Percentiles rank a stretch among this genome's conserved stretches.
Conservation (phyloP, 2,888 invertebrate genomes). For the Drosophila picticornis region DNA sequence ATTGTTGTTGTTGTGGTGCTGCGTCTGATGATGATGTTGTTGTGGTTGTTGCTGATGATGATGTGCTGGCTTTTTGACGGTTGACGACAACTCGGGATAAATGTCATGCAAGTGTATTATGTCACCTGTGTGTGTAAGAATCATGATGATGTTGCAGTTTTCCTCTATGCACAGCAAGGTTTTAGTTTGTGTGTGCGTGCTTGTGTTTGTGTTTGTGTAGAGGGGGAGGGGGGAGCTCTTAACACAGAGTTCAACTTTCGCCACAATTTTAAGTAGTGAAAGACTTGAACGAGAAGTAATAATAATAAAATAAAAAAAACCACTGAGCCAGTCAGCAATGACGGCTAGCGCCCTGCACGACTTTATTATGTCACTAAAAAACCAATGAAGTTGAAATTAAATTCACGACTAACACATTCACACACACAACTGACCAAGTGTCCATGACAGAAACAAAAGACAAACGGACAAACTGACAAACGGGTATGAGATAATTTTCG, state of each 20-base stretch:
- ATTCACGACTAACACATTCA: constrained; percentile 36
- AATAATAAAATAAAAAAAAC: constrained; percentile 56
- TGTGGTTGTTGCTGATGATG: constrained; percentile 55
- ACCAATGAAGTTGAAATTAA: constrained; percentile 53
- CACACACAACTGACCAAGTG: constrained; percentile 30
- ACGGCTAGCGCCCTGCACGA: constrained; percentile 43
- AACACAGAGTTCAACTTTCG: constrained; percentile 54
- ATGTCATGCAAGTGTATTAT: constrained; percentile 86
- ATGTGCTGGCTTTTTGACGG: constrained; percentile 69
- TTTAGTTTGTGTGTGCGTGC: constrained; percentile 1
- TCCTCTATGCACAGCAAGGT: constrained; percentile 37
- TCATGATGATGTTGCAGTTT: constrained; percentile 62
- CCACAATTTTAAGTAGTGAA: constrained; percentile 36
- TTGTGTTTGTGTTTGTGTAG: constrained; percentile 1
- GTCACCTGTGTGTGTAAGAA: constrained; percentile 84
- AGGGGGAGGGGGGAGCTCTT: constrained; percentile 5
- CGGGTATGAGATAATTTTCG: constrained; percentile 64
- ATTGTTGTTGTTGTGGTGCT: constrained; percentile 50
- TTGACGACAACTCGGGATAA: constrained; percentile 83
- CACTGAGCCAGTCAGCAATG: constrained; percentile 30
- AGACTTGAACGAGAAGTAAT: constrained; percentile 39
- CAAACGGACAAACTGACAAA: constrained; percentile 22
- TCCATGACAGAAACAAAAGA: constrained; percentile 52
- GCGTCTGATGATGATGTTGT: constrained; percentile 24
- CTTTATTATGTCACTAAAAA: constrained; percentile 65